phyloP scores from a whole-genome alignment of 2,113 vertebrate genomes.

The Eulemur macaco region DNA sequence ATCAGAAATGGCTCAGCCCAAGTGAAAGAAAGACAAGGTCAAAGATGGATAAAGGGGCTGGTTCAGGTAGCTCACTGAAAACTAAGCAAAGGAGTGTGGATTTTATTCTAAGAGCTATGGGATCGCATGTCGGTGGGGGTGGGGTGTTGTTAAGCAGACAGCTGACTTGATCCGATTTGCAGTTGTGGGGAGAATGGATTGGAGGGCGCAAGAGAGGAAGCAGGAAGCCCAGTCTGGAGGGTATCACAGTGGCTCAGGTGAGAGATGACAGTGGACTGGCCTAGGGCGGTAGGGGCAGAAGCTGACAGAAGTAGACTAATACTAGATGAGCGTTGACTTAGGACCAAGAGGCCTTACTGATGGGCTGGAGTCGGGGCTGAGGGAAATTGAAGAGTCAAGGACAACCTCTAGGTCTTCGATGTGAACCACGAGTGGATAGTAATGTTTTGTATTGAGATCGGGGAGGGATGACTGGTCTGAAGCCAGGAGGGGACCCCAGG shows the following conservation, averaged over 20 bases:
- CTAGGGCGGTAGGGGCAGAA: not conserved
- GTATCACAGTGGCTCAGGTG: accelerated
- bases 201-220: not conserved
- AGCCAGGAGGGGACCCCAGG: not conserved
- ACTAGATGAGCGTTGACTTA: not conserved
- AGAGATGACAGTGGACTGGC: not conserved
- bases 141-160: not conserved
- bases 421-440: not conserved
- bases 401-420: not conserved
- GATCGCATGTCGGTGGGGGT: too few species aligned
- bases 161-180: not conserved
- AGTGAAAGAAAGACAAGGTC: not conserved
- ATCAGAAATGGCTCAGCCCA: not conserved
- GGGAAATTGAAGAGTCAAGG: not conserved
- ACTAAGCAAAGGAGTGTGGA: not conserved
- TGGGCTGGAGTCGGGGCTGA: not conserved
- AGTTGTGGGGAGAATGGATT: not conserved
- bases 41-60: not conserved
- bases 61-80: not conserved
- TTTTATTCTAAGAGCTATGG: not conserved
- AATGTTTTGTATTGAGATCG: not conserved
- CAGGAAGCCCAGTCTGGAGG: not conserved
- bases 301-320: not conserved
- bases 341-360: not conserved
- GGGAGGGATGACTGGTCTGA: not conserved